phyloP scores from a whole-genome alignment of 1,140 invertebrate species.

The Trinorchestia longiramus region DNA sequence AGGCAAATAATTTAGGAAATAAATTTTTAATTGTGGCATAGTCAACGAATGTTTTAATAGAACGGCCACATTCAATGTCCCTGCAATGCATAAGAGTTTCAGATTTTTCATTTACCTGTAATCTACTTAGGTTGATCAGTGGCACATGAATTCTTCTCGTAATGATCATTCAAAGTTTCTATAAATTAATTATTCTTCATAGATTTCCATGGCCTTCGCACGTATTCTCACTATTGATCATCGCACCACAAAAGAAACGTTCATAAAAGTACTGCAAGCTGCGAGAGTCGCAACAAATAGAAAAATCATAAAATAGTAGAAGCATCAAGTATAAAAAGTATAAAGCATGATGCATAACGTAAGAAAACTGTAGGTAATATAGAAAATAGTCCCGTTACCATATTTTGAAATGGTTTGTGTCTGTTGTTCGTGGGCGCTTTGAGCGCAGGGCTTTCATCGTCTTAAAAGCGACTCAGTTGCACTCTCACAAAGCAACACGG shows the following conservation, averaged over 20 bases:
- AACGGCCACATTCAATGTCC: too few species aligned
- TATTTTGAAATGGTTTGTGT: not conserved
- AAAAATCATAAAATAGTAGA: not conserved
- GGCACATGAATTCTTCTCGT: not conserved
- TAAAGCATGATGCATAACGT: too few species aligned
- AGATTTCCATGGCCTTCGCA: not conserved
- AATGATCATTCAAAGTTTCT: not conserved
- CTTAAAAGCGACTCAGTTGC: not conserved
- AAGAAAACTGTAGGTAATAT: too few species aligned
- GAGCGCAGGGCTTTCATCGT: not conserved
- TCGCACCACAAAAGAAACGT: not conserved
- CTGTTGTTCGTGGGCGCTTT: not conserved
- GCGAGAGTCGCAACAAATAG: not conserved
- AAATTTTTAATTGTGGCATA: too few species aligned
- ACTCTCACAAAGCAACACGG: not conserved
- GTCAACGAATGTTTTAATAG: too few species aligned
- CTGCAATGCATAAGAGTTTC: too few species aligned
- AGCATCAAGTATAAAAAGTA: too few species aligned
- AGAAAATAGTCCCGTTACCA: not conserved
- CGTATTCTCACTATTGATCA: not conserved
- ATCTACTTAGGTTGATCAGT: too few species aligned
- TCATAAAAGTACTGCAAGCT: not conserved
- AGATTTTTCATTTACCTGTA: too few species aligned
- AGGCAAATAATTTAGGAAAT: too few species aligned
- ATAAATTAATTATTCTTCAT: not conserved